Percentiles rank a stretch among this genome's conserved stretches.
Conservation (phyloP, 2,888 invertebrate species). For the Petrolisthes manimaculis region DNA sequence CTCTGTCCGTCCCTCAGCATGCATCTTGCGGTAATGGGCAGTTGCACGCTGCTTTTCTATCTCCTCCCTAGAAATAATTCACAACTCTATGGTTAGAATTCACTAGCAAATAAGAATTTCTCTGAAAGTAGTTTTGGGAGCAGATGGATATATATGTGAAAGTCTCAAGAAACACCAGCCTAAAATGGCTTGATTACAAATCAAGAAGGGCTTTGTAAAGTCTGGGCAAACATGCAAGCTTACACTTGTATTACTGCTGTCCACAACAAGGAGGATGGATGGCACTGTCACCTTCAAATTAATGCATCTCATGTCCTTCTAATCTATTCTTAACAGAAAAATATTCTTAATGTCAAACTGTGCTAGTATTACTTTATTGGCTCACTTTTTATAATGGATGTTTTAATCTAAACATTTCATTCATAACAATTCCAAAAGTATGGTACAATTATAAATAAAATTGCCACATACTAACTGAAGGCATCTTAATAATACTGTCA, state of each 20-base stretch:
- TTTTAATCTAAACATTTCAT: neutral
- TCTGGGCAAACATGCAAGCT: too few species aligned
- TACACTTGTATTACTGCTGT: too few species aligned
- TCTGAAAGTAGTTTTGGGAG: neutral
- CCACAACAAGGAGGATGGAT: too few species aligned
- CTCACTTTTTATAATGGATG: neutral
- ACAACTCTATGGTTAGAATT: neutral
- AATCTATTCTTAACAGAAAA: too few species aligned
- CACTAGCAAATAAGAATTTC: neutral
- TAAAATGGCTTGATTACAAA: neutral
- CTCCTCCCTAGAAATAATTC: conserved; percentile 79
- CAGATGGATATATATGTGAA: neutral
- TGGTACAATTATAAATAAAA: too few species aligned
- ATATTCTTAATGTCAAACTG: neutral
- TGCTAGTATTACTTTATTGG: neutral
- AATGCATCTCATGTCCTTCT: too few species aligned
- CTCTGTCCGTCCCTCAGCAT: conserved; percentile 95
- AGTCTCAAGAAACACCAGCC: neutral
- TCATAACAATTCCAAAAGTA: too few species aligned
- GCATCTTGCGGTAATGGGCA: conserved; percentile 90
- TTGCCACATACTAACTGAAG: too few species aligned
- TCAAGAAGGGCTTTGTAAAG: too few species aligned
- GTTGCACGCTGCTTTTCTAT: conserved; percentile 90
- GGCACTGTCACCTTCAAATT: too few species aligned
- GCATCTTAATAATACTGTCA: too few species aligned